Conservation (phyloP, 1,140 invertebrate genomes). For the Ridgeia piscesae region DNA sequence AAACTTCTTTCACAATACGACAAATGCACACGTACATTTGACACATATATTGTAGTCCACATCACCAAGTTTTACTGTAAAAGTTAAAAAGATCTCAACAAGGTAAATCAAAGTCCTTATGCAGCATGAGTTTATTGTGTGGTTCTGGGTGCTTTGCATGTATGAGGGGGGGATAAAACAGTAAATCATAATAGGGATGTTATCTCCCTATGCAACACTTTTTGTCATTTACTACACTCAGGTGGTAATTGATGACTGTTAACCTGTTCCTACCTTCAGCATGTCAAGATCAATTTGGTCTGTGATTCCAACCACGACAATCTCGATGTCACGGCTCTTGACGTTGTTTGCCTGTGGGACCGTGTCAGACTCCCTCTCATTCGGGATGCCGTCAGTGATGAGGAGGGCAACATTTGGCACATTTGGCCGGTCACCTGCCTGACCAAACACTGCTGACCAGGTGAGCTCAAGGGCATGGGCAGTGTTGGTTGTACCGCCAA, state of each 20-base stretch:
- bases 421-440: slow-evolving; percentile 14
- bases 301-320: slow-evolving; percentile 18
- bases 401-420: slow-evolving; percentile 21
- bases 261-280: background rate
- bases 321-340: background rate
- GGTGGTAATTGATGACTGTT: background rate
- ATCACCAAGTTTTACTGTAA: too few species aligned
- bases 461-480: slow-evolving; percentile 1
- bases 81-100: too few species aligned
- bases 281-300: slow-evolving; percentile 9
- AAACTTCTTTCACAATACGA: too few species aligned
- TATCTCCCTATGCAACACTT: too few species aligned
- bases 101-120: too few species aligned
- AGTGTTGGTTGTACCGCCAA: slow-evolving; percentile 17
- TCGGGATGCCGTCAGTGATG: slow-evolving; percentile 16
- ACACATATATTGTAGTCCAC: too few species aligned
- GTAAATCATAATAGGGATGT: too few species aligned
- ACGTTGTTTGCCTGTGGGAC: background rate
- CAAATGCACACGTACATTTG: too few species aligned
- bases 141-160: too few species aligned
- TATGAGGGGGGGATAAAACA: too few species aligned
- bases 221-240: too few species aligned
- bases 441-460: slow-evolving; percentile 10
- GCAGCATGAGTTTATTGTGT: too few species aligned
- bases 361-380: background rate